phyloP scores from a whole-genome alignment of 2,113 vertebrate genomes.

The Pterocles orientalis region DNA sequence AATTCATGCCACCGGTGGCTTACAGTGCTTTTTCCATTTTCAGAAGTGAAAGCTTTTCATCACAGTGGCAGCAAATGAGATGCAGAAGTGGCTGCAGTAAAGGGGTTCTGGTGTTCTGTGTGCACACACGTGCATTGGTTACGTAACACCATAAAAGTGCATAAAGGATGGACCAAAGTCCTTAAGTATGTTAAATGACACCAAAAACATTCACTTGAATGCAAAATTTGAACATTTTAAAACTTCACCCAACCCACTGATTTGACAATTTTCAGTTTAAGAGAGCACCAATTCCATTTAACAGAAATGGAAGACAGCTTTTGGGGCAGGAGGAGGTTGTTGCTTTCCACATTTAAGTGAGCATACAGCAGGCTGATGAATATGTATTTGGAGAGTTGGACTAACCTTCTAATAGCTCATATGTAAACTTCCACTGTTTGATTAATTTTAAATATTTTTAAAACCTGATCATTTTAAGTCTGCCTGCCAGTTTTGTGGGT shows the following conservation, averaged over 20 bases:
- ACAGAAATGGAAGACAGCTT: neutral
- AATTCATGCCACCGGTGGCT: neutral
- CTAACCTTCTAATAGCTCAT: neutral
- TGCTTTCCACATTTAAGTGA: neutral
- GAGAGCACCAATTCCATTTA: neutral
- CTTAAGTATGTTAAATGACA: neutral
- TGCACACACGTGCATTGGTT: rapidly evolving
- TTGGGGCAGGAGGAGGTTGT: neutral
- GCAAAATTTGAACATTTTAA: neutral
- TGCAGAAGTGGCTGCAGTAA: neutral
- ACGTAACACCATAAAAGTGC: rapidly evolving
- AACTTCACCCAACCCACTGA: neutral
- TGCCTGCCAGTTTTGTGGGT: neutral
- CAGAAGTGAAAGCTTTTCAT: neutral
- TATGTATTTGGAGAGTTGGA: neutral
- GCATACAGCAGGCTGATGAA: neutral
- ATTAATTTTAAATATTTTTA: neutral
- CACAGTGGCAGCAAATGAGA: neutral
- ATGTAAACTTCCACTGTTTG: neutral
- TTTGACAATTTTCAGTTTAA: neutral
- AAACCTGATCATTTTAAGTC: neutral
- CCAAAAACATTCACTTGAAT: neutral
- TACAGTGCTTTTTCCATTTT: neutral
- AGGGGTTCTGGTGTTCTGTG: neutral
- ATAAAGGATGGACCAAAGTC: neutral